These are phyloP conservation scores for Urocyon cinereoargenteus DNA, from an alignment of 2,797 vertebrate genomes.

Conservation along the genomic window DNA sequence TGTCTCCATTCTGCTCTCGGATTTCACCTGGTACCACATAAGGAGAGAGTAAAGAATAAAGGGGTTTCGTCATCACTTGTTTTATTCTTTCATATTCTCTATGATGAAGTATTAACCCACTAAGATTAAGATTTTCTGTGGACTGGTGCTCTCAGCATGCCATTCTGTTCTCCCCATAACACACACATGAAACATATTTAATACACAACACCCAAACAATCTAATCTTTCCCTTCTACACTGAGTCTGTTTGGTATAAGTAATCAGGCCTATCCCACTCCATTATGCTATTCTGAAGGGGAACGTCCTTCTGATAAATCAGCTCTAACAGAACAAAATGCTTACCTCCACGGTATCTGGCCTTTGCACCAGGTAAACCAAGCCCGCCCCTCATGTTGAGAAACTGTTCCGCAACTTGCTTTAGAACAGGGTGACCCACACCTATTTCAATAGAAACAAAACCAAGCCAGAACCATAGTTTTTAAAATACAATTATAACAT, in stretches of 20 bases:
- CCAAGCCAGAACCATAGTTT: constrained; percentile 32
- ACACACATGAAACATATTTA: background rate
- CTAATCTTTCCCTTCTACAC: background rate
- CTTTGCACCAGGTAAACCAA: constrained; percentile 88
- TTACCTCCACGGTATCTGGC: constrained; percentile 93
- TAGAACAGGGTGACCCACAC: constrained; percentile 93
- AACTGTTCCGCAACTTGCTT: constrained; percentile 94
- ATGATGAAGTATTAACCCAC: background rate
- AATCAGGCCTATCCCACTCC: background rate
- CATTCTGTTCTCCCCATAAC: background rate
- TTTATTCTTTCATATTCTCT: background rate
- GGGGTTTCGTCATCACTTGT: background rate
- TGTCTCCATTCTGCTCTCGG: constrained; percentile 88
- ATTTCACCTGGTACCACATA: constrained; percentile 91
- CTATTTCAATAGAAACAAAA: constrained; percentile 84
- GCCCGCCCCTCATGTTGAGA: constrained; percentile 90
- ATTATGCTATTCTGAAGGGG: background rate
- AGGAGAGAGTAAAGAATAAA: background rate
- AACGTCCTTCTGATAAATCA: background rate
- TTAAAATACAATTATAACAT: background rate
- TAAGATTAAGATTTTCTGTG: background rate
- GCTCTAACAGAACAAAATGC: background rate
- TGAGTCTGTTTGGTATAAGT: background rate
- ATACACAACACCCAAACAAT: background rate
- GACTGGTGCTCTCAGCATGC: background rate